Evolutionary conservation across 2,113 vertebrate species (phyloP), one percentile per base, ranked within the genome.

Genomic region (Nannobrachium achirus): DNA sequence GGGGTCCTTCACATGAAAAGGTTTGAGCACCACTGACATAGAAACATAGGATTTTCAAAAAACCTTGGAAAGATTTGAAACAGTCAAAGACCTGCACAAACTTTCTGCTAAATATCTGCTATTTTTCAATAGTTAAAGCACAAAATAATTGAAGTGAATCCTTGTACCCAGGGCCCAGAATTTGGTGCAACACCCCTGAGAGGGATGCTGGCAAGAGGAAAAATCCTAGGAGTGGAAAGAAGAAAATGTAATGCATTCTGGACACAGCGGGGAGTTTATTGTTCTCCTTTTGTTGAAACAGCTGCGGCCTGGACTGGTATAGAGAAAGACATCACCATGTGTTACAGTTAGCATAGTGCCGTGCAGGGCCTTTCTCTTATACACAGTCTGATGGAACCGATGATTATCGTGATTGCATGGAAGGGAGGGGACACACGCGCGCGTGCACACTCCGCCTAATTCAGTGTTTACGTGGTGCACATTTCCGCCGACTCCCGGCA

Each of bases 261-360:
- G 1, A 74, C 69, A 45, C 46, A 63, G 67, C 51, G 65, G 7
- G 53, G 69, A 53, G 58, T 58, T 73, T 56, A 42, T 76, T 78
- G 68, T 78, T 44, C 56, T 45, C 58, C 46, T 57, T 15, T 15
- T 86, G 81, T 86, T 83, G 63, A 62, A 83, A 84, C 85, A 86
- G 87, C 85, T 85, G 83, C 64, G 58, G 49, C 15, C 4, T 3
- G 63, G 46, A n/a, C n/a, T n/a, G n/a, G n/a, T n/a, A n/a, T n/a
- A n/a, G n/a, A n/a, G 64, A 73, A 14, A 25, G 41, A 20, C 46
- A 57, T 76, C 55, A 56, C 44, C 16, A 39, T 46, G 48, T 61
- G 73, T 68, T 33, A 33, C 0, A 33, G 25, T 33, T 57, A 75
- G 69, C 59, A 64, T 61, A 63, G 49, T 11, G 14, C 58, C 45